phyloP scores from a whole-genome alignment of 2,113 vertebrate species.

The Cygnus buccinator region DNA sequence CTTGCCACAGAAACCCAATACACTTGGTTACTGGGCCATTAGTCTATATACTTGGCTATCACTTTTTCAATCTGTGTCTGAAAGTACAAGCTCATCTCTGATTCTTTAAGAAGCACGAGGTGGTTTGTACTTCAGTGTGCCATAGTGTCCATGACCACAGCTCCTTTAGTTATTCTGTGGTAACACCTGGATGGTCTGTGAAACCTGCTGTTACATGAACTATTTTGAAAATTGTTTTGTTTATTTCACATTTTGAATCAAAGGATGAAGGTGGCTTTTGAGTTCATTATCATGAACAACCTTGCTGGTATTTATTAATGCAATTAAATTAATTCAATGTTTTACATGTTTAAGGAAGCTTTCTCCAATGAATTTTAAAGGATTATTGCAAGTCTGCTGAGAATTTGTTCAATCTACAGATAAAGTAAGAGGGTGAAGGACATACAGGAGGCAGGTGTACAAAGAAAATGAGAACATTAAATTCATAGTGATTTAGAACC shows the following conservation, averaged over 20 bases:
- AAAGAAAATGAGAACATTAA: neutral
- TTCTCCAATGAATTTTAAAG: neutral
- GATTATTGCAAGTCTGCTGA: neutral
- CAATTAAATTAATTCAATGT: neutral
- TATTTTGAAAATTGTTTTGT: neutral
- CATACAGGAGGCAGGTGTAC: neutral
- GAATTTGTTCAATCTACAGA: neutral
- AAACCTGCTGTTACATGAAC: neutral
- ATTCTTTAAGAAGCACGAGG: neutral
- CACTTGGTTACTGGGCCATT: neutral
- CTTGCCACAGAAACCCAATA: no score
- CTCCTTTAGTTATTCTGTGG: neutral
- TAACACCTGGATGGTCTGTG: neutral
- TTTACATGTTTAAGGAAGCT: neutral
- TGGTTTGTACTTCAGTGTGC: neutral
- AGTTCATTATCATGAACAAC: neutral
- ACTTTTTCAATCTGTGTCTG: neutral
- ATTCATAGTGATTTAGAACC: neutral
- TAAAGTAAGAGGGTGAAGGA: neutral
- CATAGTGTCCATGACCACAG: neutral
- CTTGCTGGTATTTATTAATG: neutral
- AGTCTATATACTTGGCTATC: neutral
- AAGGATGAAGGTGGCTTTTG: neutral
- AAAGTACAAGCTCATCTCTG: neutral
- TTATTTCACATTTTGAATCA: neutral